Conservation (phyloP, 2,113 vertebrate species). For the Oxyura jamaicensis region DNA sequence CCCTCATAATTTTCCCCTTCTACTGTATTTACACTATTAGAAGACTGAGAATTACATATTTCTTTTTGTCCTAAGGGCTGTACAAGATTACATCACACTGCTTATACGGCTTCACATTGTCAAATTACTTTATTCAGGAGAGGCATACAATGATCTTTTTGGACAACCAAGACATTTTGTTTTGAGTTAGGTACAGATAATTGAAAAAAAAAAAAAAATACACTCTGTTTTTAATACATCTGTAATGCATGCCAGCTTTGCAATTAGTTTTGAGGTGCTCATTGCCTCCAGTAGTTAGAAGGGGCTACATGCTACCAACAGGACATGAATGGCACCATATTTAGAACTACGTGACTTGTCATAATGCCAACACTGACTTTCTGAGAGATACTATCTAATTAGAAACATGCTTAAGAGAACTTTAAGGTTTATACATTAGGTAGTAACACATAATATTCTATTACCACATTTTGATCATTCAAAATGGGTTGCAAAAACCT, state of each 20-base stretch:
- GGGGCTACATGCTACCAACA: neutral
- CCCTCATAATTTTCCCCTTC: neutral
- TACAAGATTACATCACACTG: neutral
- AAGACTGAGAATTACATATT: neutral
- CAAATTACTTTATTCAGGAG: neutral
- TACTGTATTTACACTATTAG: neutral
- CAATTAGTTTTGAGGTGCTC: neutral
- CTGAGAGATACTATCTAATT: neutral
- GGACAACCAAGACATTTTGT: neutral
- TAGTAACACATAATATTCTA: neutral
- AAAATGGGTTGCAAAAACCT: slow-evolving; percentile 15
- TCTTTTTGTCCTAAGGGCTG: neutral
- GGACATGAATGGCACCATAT: neutral
- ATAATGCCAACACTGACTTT: neutral
- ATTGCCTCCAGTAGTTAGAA: neutral
- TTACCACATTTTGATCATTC: neutral
- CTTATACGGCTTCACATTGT: neutral
- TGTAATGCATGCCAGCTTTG: neutral
- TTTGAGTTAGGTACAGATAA: neutral
- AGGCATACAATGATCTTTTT: neutral
- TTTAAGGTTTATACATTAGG: neutral
- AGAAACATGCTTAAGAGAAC: neutral
- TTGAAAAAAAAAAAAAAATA: neutral
- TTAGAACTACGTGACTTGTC: neutral
- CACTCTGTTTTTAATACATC: neutral